A percentile compares a stretch with the other conserved stretches of the same genome.
phyloP scores from a whole-genome alignment of 2,888 invertebrate species.

The Glyphotaelius pellucidus region DNA sequence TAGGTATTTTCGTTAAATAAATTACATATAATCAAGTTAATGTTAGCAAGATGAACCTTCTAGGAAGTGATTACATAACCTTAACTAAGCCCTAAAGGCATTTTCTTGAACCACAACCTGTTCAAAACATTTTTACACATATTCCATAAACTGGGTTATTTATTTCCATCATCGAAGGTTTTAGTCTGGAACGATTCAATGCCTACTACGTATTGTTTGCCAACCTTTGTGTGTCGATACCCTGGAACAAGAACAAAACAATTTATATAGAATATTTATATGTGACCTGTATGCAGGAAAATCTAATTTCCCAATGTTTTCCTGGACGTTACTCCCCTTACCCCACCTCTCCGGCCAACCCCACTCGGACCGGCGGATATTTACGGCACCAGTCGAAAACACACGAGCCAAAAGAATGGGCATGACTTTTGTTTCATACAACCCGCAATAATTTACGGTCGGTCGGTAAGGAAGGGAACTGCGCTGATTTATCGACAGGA shows the following conservation, averaged over 20 bases:
- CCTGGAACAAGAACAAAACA: background rate
- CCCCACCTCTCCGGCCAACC: background rate
- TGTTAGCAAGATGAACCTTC: too few species aligned
- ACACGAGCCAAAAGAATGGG: slow-evolving; percentile 50
- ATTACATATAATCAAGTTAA: too few species aligned
- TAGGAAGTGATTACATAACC: too few species aligned
- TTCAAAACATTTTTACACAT: background rate
- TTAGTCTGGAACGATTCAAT: background rate
- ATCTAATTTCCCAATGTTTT: slow-evolving; percentile 42
- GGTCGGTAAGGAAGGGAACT: slow-evolving; percentile 38
- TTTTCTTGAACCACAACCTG: too few species aligned
- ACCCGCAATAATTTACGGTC: slow-evolving; percentile 45
- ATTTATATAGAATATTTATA: slow-evolving; percentile 2
- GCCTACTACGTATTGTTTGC: background rate
- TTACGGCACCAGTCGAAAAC: slow-evolving; percentile 50
- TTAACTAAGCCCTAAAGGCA: too few species aligned
- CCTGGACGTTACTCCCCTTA: background rate
- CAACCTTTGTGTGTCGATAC: background rate
- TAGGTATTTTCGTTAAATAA: too few species aligned
- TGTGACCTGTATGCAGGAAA: slow-evolving; percentile 23
- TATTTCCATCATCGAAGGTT: background rate
- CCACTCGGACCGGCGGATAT: slow-evolving; percentile 45
- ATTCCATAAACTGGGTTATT: background rate
- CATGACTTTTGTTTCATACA: slow-evolving; percentile 62
- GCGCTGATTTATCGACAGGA: slow-evolving; percentile 51